Evolutionary conservation across 2,797 vertebrate genomes (phyloP).

Genomic region (Mustela erminea): DNA sequence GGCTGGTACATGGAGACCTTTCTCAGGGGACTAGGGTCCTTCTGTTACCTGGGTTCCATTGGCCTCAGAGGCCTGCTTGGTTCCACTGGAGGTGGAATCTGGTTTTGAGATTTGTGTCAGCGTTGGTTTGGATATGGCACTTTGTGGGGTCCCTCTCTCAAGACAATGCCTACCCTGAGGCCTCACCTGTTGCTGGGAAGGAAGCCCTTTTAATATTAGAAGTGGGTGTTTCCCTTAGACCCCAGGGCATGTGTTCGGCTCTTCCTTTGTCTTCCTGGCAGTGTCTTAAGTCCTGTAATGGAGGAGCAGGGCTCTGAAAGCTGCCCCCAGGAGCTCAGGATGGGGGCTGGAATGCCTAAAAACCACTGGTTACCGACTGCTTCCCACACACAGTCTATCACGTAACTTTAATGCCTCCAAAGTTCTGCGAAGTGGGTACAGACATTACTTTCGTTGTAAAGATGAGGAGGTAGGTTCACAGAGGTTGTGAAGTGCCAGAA

Average conservation of each 20-base stretch:
- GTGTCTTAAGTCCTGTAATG: background rate
- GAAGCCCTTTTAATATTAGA: background rate
- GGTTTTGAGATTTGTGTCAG: background rate
- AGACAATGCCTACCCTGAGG: background rate
- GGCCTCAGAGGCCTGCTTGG: background rate
- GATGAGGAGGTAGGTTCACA: background rate
- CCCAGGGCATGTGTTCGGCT: background rate
- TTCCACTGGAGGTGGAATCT: background rate
- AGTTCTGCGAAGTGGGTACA: background rate
- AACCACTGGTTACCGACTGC: background rate
- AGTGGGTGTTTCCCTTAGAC: background rate
- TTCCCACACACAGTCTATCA: background rate
- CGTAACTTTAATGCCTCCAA: background rate
- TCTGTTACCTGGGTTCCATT: background rate
- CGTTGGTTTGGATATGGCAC: background rate
- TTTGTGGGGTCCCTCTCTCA: background rate
- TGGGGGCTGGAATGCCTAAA: background rate
- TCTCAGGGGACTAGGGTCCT: background rate
- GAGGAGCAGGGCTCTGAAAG: background rate
- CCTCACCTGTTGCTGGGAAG: background rate
- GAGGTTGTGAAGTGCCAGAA: background rate
- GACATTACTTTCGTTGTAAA: background rate
- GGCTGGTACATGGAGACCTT: background rate
- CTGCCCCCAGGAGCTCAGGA: background rate
- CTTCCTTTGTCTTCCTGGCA: background rate